Conservation (phyloP, 2,113 vertebrate species). For the Pteruthius melanotis region DNA sequence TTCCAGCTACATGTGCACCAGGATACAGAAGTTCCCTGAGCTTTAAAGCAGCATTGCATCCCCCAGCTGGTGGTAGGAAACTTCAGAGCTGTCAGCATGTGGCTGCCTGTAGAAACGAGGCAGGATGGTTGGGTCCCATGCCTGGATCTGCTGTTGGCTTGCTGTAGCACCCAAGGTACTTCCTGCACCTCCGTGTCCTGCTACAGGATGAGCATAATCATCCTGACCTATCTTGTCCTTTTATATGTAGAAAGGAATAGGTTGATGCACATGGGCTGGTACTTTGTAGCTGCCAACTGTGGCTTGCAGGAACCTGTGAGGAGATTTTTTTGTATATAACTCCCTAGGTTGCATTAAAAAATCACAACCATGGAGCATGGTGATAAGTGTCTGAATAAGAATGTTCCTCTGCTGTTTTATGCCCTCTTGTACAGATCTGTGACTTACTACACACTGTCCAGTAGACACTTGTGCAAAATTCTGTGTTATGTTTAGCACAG, state of each 20-base stretch:
- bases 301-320: neutral
- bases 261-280: neutral
- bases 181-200: neutral
- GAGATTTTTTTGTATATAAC: neutral
- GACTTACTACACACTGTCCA: neutral
- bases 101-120: neutral
- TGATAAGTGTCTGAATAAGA: neutral
- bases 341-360: conserved; percentile 15
- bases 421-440: neutral
- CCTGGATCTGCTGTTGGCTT: neutral
- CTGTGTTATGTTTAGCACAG: neutral
- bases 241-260: neutral
- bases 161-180: neutral
- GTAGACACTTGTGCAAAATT: neutral
- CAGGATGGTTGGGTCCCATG: neutral
- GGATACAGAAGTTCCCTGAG: neutral
- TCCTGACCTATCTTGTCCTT: neutral
- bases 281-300: neutral
- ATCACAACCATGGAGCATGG: neutral
- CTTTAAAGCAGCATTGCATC: neutral
- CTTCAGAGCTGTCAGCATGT: accelerated
- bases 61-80: neutral
- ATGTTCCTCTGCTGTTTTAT: neutral
- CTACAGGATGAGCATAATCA: neutral
- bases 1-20: neutral